Evolutionary conservation across 2,113 vertebrate species (phyloP).

Genomic region (Nothoprocta perdicaria): DNA sequence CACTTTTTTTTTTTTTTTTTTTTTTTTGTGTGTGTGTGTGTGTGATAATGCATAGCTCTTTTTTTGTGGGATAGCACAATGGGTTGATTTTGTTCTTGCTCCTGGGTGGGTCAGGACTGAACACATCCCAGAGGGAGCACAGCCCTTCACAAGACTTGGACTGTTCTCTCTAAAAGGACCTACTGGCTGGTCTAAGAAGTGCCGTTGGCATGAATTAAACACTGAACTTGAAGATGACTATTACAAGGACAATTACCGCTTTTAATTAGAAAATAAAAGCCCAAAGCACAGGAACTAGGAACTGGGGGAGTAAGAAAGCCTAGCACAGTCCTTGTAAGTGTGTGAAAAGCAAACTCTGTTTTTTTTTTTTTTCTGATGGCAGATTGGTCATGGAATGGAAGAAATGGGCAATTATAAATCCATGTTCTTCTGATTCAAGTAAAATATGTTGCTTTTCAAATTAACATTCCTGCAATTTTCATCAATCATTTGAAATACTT

Average conservation of each 20-base stretch:
- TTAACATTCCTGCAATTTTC: not conserved
- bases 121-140: not conserved
- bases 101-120: slow-evolving; percentile 39
- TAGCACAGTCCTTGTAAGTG: slow-evolving; percentile 22
- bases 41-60: not conserved
- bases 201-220: slow-evolving; percentile 54
- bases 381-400: not conserved
- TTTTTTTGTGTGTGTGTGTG: too few species aligned
- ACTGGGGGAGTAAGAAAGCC: slow-evolving; percentile 8
- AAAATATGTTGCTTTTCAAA: not conserved
- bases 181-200: slow-evolving; percentile 48
- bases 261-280: slow-evolving; percentile 70
- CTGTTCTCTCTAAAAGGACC: slow-evolving; percentile 25
- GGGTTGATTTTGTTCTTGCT: slow-evolving; percentile 49
- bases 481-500: not conserved
- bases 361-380: not conserved
- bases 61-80: not conserved
- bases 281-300: slow-evolving; percentile 39
- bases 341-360: not conserved
- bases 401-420: not conserved
- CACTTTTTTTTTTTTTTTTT: not conserved
- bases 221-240: slow-evolving; percentile 56
- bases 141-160: slow-evolving; percentile 15
- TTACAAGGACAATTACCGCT: slow-evolving; percentile 60
- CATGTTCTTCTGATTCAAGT: not conserved